Evolutionary conservation across 1,140 invertebrate genomes (phyloP), one percentile per base, ranked within the genome.

Genomic region (Lamellibrachia luymesi): DNA sequence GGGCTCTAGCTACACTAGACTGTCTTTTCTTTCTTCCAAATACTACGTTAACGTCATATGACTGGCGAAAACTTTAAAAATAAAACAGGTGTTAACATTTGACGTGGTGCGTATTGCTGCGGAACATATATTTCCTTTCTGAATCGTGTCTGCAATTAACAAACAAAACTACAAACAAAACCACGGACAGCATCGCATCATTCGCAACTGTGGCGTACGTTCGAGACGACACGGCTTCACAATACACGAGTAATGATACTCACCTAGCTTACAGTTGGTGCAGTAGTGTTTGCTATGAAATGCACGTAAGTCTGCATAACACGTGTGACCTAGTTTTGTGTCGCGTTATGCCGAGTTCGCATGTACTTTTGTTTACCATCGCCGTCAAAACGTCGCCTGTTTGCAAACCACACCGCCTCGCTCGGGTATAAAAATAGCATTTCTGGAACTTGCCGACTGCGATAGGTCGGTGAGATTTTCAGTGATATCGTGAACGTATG

Each of bases 281-380:
- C 64, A 80, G 64, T 80, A 80, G 64, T 80, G 64, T 80, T 80
- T 80, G 64, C 64, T 4, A 8, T 80, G 64, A 80, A 80, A 80
- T 80, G 64, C 64, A 80, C 64, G 64, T 80, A 80, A 80, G 2
- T 17, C 64, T 80, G 64, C 64, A 80, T 80, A 80, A 80, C 64
- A 80, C 64, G 64, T 80, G 64, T 80, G 64, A 80, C 64, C 64
- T 80, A 80, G 64, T 80, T 80, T 80, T 80, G 1, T 80, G 64
- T 80, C 64, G 64, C 64, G 64, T 80, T 80, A 80, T 80, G 64
- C 64, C 64, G 64, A 80, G 64, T 80, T 80, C 64, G 64, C 64
- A 22, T 80, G 64, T 80, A 80, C 64, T 80, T 80, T 80, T 80
- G 64, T 80, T 80, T 80, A 80, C 25, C 64, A 80, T 80, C 64